Conservation (phyloP, 2,113 vertebrate genomes). For the Vireo altiloquus region DNA sequence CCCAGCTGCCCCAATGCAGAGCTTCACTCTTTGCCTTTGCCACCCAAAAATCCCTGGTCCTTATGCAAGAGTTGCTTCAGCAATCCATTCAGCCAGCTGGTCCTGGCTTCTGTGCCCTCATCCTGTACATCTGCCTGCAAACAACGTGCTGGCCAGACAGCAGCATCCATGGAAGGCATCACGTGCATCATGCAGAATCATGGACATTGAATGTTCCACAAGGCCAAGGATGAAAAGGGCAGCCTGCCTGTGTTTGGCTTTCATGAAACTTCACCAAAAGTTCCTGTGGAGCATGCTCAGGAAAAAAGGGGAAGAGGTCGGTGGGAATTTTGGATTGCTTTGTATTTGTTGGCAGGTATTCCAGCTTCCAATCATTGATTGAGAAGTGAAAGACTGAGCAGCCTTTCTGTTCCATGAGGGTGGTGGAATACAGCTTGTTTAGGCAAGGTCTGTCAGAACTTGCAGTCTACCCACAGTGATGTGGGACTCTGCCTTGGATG, state of each 20-base stretch:
- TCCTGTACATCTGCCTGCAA: background rate
- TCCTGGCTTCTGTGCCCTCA: background rate
- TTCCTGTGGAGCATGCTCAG: background rate
- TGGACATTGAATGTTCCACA: background rate
- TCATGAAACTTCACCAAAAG: background rate
- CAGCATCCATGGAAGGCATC: background rate
- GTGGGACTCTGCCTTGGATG: background rate
- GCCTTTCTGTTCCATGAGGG: background rate
- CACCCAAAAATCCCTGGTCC: background rate
- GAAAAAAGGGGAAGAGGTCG: background rate
- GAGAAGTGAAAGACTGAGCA: background rate
- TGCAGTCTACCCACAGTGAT: background rate
- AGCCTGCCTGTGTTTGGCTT: background rate
- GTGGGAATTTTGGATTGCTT: background rate
- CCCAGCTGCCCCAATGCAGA: background rate
- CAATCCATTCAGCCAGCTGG: background rate
- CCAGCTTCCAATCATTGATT: background rate
- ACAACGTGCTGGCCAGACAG: background rate
- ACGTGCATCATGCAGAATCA: accelerated
- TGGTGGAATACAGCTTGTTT: background rate
- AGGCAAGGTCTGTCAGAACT: background rate
- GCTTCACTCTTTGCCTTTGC: background rate
- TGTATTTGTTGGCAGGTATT: background rate
- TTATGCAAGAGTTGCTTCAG: background rate
- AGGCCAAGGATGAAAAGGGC: background rate